Conservation (phyloP, 2,797 vertebrate genomes). For the Pseudochirops corinnae region DNA sequence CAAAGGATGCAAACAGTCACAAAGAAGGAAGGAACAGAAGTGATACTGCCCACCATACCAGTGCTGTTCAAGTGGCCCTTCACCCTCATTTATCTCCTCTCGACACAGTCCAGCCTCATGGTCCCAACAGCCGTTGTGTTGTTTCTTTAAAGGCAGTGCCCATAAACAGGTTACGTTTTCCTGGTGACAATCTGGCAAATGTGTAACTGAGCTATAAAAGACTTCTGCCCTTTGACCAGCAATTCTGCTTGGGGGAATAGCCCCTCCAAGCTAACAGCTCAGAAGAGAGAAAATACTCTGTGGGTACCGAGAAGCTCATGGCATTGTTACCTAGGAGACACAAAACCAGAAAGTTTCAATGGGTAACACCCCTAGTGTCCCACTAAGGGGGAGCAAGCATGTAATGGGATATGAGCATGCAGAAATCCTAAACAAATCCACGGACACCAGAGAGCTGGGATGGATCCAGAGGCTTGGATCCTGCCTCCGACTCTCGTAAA, state of each 20-base stretch:
- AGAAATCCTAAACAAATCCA: background rate
- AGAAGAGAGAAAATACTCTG: background rate
- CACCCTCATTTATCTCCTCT: background rate
- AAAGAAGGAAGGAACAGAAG: background rate
- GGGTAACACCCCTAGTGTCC: background rate
- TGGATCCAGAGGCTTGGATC: too few species aligned
- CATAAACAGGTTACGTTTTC: background rate
- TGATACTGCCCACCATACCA: background rate
- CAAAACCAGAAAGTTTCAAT: background rate
- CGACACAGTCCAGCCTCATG: background rate
- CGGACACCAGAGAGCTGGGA: background rate
- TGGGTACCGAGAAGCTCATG: background rate
- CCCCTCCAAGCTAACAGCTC: background rate
- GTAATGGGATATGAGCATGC: background rate
- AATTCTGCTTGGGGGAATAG: background rate
- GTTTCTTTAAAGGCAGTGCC: background rate
- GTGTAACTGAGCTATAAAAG: background rate
- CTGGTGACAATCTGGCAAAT: background rate
- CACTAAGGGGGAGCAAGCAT: background rate
- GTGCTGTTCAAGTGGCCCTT: background rate
- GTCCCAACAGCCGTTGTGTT: background rate
- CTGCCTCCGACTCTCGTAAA: background rate
- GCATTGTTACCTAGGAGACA: background rate
- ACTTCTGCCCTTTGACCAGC: background rate
- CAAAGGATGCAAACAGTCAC: background rate